phyloP scores from a whole-genome alignment of 2,888 invertebrate genomes.

The Margaritifera margaritifera region DNA sequence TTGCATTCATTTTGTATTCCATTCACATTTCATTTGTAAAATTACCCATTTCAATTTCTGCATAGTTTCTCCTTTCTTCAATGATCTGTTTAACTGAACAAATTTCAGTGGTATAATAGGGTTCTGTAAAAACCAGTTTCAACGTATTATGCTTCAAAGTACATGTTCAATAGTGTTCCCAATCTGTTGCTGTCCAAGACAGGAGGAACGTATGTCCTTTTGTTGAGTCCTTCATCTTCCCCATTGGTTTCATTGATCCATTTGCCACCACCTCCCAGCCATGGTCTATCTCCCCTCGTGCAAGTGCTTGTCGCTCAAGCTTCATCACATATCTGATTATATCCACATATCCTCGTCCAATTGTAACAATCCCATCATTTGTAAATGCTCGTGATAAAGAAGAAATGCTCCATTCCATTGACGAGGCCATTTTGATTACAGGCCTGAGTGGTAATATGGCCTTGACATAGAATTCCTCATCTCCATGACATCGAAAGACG shows the following conservation, averaged over 20 bases:
- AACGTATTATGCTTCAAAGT: too few relatives aligned
- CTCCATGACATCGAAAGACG: slow-evolving; percentile 81
- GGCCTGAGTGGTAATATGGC: slow-evolving; percentile 50
- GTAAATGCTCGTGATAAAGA: slow-evolving; percentile 6
- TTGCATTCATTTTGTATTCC: too few relatives aligned
- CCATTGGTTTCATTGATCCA: slow-evolving; percentile 10
- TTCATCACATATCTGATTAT: slow-evolving; percentile 36
- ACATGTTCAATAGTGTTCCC: slow-evolving; percentile 55
- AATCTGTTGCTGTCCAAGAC: slow-evolving; percentile 57
- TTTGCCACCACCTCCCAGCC: slow-evolving; percentile 18
- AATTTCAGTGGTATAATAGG: too few relatives aligned
- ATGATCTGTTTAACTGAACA: too few relatives aligned
- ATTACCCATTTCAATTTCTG: too few relatives aligned
- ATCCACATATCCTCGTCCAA: slow-evolving; percentile 59
- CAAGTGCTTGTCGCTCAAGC: slow-evolving; percentile 15
- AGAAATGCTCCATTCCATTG: slow-evolving; percentile 7
- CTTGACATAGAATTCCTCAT: slow-evolving; percentile 58
- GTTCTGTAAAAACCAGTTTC: too few relatives aligned
- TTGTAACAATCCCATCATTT: slow-evolving; percentile 48
- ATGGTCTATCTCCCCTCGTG: slow-evolving; percentile 17
- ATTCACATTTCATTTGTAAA: too few relatives aligned
- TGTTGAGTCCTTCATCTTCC: slow-evolving; percentile 11
- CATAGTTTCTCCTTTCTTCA: too few relatives aligned
- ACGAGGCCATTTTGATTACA: slow-evolving; percentile 6
- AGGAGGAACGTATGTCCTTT: slow-evolving; percentile 52